Evolutionary conservation across 2,797 vertebrate genomes (phyloP), one percentile per base, ranked within the genome.

Genomic region (Eulemur mongoz): DNA sequence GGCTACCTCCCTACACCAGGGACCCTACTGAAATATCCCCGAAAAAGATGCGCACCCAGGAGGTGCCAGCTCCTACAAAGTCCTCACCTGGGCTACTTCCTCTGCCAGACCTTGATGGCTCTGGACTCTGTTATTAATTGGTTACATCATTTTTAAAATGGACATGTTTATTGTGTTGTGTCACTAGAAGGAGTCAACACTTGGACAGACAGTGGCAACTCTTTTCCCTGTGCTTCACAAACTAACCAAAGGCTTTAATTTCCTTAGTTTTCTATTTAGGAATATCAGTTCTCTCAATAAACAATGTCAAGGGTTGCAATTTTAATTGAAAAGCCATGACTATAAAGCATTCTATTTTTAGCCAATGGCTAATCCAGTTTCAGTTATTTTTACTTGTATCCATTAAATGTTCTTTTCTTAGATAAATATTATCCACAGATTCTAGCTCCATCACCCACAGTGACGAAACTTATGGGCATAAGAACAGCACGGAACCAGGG

Each of bases 311-410:
- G 82, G 79, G 81, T 25, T 67, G 27, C 8, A 17, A 59, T 80
- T 91, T 90, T 78, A 82, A 75, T 11, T 75, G 48, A 27, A 70
- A 82, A 86, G 52, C 69, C 83, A 73, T 23, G 72, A 57, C 73
- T 45, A 70, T 10, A 54, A 93, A 95, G 50, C 54, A 65, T 73
- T 95, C 87, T 89, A 90, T 79, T 92, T 95, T 93, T 75, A 95
- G 82, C 45, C 63, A 67, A 48, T 7, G 35, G 85, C 72, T 59
- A 89, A 76, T 76, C 48, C 72, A 85, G 40, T 92, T 87, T 84
- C 18, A 5, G 61, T 57, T 84, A 65, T 59, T 91, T 91, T 96
- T 86, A 92, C 88, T 78, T 72, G 63, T 50, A 38, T 35, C n/a
- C 57, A 80, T 65, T 59, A 79, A 75, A 82, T 43, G 27, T 32